Percentiles rank a stretch among this genome's conserved stretches.
phyloP scores from a whole-genome alignment of 2,888 invertebrate genomes.

The Phaonia tiefii region DNA sequence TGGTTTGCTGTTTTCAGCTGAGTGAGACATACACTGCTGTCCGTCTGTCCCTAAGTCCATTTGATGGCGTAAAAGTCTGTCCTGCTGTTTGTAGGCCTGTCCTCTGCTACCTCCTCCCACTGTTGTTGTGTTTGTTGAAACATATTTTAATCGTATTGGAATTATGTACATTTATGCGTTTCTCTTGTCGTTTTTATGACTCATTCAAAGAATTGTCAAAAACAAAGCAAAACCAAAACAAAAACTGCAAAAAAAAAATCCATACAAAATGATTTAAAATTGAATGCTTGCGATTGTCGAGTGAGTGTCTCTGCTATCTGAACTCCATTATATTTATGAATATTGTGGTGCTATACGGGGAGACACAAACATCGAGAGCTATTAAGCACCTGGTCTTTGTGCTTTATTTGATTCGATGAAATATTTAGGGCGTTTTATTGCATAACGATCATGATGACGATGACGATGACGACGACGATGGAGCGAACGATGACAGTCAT shows the following conservation, averaged over 20 bases:
- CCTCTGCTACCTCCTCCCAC: neutral
- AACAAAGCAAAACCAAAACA: conserved; percentile 26
- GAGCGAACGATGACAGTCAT: no score
- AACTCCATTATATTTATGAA: conserved; percentile 31
- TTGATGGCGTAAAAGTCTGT: no score
- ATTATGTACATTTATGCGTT: conserved; percentile 54
- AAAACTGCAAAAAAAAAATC: no score
- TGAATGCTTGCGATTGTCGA: conserved; percentile 11
- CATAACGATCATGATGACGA: conserved; percentile 41
- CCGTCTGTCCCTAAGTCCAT: conserved; percentile 39
- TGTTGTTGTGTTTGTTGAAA: conserved; percentile 54
- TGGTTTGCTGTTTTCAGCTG: neutral
- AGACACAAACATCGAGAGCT: conserved; percentile 40
- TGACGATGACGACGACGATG: neutral
- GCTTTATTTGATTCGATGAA: neutral
- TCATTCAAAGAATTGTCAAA: conserved; percentile 58
- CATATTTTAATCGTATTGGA: conserved; percentile 53
- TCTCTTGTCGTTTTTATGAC: conserved; percentile 43
- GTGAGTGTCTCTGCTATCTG: conserved; percentile 43
- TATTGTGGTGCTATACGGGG: neutral
- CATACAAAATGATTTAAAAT: conserved; percentile 50
- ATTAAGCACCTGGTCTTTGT: conserved; percentile 65
- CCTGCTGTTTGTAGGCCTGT: neutral
- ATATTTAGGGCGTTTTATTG: conserved; percentile 57
- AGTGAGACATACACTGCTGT: conserved; percentile 44